phyloP scores from a whole-genome alignment of 2,797 vertebrate genomes.

The Eospalax fontanierii region DNA sequence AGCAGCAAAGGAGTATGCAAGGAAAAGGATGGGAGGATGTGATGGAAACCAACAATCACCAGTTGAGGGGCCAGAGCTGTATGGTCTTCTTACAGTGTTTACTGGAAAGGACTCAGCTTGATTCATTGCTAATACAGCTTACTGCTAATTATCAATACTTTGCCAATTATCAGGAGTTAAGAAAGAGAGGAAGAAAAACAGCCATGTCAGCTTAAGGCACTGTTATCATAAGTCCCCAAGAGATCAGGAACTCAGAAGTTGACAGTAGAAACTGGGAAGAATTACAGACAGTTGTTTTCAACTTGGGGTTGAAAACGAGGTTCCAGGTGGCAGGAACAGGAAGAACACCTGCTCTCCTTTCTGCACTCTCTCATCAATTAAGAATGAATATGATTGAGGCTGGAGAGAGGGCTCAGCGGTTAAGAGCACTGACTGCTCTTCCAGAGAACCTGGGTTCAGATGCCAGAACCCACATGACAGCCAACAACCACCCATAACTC shows the following conservation, averaged over 20 bases:
- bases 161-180: not conserved
- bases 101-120: not conserved
- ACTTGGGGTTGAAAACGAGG: not conserved
- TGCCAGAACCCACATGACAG: no score
- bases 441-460: no score
- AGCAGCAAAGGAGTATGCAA: not conserved
- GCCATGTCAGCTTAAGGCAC: not conserved
- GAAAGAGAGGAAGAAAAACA: not conserved
- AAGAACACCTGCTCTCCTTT: not conserved
- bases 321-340: not conserved
- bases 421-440: no score
- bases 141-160: not conserved
- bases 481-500: no score
- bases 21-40: fast-evolving
- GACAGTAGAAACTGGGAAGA: not conserved
- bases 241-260: not conserved
- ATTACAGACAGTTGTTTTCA: not conserved
- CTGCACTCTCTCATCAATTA: not conserved
- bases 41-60: fast-evolving
- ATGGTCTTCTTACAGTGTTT: not conserved
- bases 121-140: not conserved
- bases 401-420: no score
- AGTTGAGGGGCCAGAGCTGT: not conserved
- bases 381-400: not conserved
- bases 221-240: conserved; percentile 42